These are phyloP conservation scores for Moxostoma hubbsi DNA, from an alignment of 2,797 vertebrate genomes.

Conservation along the genomic window DNA sequence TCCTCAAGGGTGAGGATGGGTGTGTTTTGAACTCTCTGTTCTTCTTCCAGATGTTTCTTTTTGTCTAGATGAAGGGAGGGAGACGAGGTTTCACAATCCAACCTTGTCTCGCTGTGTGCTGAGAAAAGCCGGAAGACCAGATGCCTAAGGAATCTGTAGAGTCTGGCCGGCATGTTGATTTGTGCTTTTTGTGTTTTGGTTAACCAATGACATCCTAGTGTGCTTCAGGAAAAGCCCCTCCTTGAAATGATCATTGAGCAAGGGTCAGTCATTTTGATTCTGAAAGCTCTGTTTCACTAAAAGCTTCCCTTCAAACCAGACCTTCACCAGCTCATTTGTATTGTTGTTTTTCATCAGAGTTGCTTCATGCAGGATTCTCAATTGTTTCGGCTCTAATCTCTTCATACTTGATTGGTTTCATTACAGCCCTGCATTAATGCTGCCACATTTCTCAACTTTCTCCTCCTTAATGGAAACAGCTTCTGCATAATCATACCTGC, in stretches of 20 bases:
- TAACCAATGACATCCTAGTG: conserved; percentile 4
- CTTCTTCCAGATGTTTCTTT: conserved; percentile 81
- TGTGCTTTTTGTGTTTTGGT: conserved; percentile 18
- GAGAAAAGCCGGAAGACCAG: conserved; percentile 56
- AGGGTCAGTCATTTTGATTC: background rate
- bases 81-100: conserved; percentile 69
- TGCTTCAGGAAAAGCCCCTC: conserved; percentile 1
- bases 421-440: conserved; percentile 47
- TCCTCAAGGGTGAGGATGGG: conserved; percentile 70
- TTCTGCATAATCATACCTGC: conserved; percentile 67
- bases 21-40: conserved; percentile 75
- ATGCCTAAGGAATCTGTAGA: conserved; percentile 41
- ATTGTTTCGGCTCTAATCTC: conserved; percentile 50
- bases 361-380: conserved; percentile 38
- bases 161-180: background rate
- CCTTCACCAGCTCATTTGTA: conserved; percentile 1
- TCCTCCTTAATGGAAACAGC: conserved; percentile 61
- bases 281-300: background rate
- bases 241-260: conserved; percentile 7
- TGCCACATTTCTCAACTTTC: conserved; percentile 51
- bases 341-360: conserved; percentile 35
- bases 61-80: conserved; percentile 68
- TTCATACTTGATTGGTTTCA: conserved; percentile 57
- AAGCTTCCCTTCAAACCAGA: conserved; percentile 7
- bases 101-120: conserved; percentile 27